Evolutionary conservation across 2,888 invertebrate species (phyloP).

Genomic region (Nemapogon koenigi): DNA sequence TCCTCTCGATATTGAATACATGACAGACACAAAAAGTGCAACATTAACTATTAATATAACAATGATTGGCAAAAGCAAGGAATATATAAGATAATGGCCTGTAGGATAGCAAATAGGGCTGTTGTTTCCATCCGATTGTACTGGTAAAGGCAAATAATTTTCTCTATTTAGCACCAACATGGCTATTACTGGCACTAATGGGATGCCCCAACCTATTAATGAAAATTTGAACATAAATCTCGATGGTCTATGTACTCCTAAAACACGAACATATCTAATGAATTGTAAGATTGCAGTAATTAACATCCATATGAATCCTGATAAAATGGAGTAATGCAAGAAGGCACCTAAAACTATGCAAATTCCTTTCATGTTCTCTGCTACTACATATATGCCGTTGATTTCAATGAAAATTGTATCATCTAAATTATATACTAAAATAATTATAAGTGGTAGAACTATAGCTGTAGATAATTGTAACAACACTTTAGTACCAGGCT

Average conservation of each 20-base stretch:
- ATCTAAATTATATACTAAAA: constrained; percentile 41
- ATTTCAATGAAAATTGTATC: constrained; percentile 27
- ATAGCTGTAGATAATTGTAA: constrained; percentile 70
- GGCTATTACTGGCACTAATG: constrained; percentile 56
- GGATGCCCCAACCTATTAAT: constrained; percentile 69
- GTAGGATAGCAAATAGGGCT: constrained; percentile 61
- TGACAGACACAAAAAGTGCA: constrained; percentile 58
- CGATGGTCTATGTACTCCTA: constrained; percentile 63
- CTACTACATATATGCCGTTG: constrained; percentile 24
- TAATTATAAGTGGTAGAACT: constrained; percentile 61
- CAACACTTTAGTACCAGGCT: constrained; percentile 70
- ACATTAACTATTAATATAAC: constrained; percentile 59
- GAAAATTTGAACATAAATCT: constrained; percentile 69
- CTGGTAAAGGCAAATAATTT: constrained; percentile 43
- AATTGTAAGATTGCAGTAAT: constrained; percentile 73
- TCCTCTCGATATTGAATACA: constrained; percentile 56
- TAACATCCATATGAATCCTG: constrained; percentile 76
- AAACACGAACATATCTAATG: constrained; percentile 70
- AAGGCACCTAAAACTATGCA: constrained; percentile 68
- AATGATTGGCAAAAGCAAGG: constrained; percentile 59
- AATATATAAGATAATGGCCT: constrained; percentile 49
- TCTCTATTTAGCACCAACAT: constrained; percentile 47
- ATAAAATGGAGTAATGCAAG: constrained; percentile 71
- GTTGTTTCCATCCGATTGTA: constrained; percentile 16
- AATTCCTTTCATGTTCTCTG: constrained; percentile 27